Evolutionary conservation across 2,888 invertebrate genomes (phyloP).

Genomic region (Disparrhopalites patrizii): DNA sequence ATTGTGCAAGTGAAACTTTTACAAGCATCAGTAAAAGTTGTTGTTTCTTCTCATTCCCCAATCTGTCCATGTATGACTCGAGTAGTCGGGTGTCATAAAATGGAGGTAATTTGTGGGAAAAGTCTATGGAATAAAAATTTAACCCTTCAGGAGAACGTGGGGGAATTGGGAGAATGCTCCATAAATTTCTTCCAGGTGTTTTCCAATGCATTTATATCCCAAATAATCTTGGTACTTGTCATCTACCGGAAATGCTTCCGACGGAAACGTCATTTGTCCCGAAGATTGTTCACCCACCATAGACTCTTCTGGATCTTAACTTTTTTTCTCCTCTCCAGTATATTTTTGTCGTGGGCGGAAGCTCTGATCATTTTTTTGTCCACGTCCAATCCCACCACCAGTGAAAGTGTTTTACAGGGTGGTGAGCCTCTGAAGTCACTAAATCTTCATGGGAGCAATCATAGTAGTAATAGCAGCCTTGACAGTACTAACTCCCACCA

Average conservation of each 20-base stretch:
- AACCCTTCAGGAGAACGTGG: not conserved
- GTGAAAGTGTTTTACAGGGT: too few species aligned
- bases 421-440: too few species aligned
- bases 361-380: constrained; percentile 9
- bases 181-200: constrained; percentile 28
- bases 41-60: too few species aligned
- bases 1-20: too few species aligned
- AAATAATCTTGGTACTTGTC: constrained; percentile 25
- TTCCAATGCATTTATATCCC: constrained; percentile 26
- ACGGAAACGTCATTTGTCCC: constrained; percentile 10
- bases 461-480: not conserved
- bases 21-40: too few species aligned
- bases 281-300: constrained; percentile 36
- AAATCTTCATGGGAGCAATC: not conserved
- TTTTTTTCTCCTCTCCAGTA: constrained; percentile 11
- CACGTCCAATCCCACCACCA: not conserved
- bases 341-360: constrained; percentile 16
- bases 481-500: not conserved
- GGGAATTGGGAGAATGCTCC: constrained; percentile 21
- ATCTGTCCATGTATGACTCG: too few species aligned
- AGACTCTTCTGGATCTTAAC: constrained; percentile 33
- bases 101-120: constrained; percentile 14
- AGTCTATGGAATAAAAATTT: constrained; percentile 4
- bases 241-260: constrained; percentile 32
- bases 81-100: too few species aligned